These are phyloP conservation scores for Pardalotus punctatus DNA, from an alignment of 2,113 vertebrate genomes.

Conservation along the genomic window DNA sequence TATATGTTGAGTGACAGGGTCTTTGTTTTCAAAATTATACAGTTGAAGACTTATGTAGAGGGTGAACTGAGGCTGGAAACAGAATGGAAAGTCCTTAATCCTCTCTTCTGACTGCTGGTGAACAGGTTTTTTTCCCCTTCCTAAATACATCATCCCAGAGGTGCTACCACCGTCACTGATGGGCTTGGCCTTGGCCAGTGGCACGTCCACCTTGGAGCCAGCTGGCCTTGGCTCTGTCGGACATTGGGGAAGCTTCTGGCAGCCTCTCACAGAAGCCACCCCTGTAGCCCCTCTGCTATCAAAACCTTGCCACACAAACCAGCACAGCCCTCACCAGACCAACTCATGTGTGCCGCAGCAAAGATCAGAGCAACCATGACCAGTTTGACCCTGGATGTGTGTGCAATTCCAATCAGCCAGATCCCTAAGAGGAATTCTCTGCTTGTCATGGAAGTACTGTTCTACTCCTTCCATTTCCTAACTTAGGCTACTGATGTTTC, in stretches of 20 bases:
- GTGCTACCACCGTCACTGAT: rapidly evolving
- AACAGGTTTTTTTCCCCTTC: neutral
- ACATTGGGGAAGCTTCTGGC: neutral
- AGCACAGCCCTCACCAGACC: neutral
- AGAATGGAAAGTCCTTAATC: neutral
- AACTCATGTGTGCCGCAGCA: neutral
- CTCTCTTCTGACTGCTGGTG: neutral
- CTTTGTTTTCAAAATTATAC: neutral
- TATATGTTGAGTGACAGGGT: neutral
- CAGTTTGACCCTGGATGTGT: neutral
- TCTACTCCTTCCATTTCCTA: neutral
- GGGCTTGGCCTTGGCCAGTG: neutral
- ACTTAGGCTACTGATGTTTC: neutral
- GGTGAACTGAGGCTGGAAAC: neutral
- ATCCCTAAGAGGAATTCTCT: neutral
- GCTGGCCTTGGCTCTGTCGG: neutral
- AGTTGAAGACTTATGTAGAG: neutral
- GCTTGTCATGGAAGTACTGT: neutral
- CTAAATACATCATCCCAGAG: neutral
- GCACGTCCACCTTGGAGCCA: rapidly evolving
- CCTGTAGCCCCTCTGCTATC: neutral
- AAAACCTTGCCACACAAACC: neutral
- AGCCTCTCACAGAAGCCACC: neutral
- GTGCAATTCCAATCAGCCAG: neutral
- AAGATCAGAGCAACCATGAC: neutral